Base-by-base conservation (phyloP, 2,888 invertebrate species). In the Lepidochitona cinerea region DNA sequence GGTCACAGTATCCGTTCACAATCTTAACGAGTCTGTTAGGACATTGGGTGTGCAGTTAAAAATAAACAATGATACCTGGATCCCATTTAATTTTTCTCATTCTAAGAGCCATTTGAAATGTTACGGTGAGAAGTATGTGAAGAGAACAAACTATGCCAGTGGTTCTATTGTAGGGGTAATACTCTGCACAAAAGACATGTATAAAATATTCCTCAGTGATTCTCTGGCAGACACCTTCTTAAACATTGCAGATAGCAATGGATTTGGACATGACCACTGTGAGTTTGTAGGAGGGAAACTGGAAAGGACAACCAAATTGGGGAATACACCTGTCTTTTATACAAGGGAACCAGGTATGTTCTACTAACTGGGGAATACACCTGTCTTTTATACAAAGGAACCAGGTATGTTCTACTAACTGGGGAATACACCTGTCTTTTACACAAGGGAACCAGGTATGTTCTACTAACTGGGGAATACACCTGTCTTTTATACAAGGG, bases 231-330 rank as follows among this genome's bases (percentile, higher is more conserved):
- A 32, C n/a, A 36, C 26, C 9, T 71, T 71, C 67, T 32, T 66
- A 36, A 26, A 66, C 32, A 67, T 71, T 3, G 71, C 71, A 49
- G 70, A 70, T 36, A 36, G 54, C 23, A 23, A 14, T 54, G 70
- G 70, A 32, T 41, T 23, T 54, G 70, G 70, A 3, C 33, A 54
- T 14, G 70, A 70, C 41, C 70, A 70, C 35, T 70, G 70, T 54
- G 70, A 70, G 52, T 70, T 70, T 70, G 70, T 70, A 29, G 70
- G 70, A 12, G 70, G 70, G 18, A 23, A 33, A n/a, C 29, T 29
- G 1, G 66, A 66, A 26, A 35, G 35, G 37, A 37, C 66, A 37
- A 14, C 37, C 37, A 18, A 35, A n/a, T 9, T 37, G 18, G 66
- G 66, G 37, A 29, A 35, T 18, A 35, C 66, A 12, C 36, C 35